These are phyloP conservation scores for Morone chrysops DNA, from an alignment of 2,113 vertebrate species.

Conservation along the genomic window DNA sequence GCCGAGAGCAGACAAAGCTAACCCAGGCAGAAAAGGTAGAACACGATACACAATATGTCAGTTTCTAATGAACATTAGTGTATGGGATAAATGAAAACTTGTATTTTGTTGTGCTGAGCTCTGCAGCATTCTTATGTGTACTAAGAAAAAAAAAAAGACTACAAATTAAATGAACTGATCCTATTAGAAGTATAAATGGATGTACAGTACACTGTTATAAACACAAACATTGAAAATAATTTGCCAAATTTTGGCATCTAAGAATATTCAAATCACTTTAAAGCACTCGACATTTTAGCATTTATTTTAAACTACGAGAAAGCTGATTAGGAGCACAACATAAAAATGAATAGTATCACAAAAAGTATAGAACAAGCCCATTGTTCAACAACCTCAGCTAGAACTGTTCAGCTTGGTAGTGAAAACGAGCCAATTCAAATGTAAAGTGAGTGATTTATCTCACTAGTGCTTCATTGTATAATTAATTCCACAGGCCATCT, in stretches of 20 bases:
- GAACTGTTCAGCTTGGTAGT: conserved; percentile 5
- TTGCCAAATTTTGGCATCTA: background rate
- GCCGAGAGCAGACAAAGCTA: conserved; percentile 19
- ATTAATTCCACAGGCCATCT: conserved; percentile 1
- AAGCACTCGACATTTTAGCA: background rate
- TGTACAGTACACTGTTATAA: background rate
- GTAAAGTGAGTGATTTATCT: conserved; percentile 66
- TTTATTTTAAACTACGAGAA: conserved; percentile 22
- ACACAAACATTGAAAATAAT: background rate
- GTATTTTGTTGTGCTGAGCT: background rate
- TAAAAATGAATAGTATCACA: conserved; percentile 4
- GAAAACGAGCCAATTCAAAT: conserved; percentile 60
- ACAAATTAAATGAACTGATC: background rate
- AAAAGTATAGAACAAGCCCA: conserved; percentile 17
- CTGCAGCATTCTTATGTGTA: no score
- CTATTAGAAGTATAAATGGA: background rate
- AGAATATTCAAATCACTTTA: background rate
- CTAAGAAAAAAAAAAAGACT: no score
- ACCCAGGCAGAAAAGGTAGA: conserved; percentile 20
- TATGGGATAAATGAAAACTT: background rate
- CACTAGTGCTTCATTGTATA: conserved; percentile 25
- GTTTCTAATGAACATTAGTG: background rate
- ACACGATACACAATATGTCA: background rate
- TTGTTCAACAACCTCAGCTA: background rate
- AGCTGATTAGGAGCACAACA: background rate